phyloP scores from a whole-genome alignment of 2,797 vertebrate genomes.

The Melopsittacus undulatus region DNA sequence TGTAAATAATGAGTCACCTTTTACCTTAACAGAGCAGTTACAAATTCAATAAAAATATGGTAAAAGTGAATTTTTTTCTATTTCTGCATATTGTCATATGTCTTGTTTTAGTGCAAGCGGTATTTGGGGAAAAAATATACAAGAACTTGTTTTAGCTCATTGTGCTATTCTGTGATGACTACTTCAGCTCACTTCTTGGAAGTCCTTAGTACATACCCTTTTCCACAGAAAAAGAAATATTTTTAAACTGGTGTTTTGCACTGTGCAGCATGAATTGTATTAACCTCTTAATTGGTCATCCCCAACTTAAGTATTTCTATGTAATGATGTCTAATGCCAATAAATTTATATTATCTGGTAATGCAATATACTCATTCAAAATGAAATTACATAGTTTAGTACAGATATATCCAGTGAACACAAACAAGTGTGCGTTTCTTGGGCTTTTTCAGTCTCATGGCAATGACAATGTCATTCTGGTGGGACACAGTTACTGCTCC shows the following conservation, averaged over 20 bases:
- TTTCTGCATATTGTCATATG: background rate
- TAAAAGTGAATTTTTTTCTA: background rate
- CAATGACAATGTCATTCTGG: background rate
- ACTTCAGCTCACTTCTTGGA: constrained; percentile 2
- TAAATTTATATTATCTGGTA: constrained; percentile 4
- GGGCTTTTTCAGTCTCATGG: background rate
- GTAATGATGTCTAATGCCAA: constrained; percentile 1
- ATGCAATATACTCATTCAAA: background rate
- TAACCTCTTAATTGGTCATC: constrained; percentile 3
- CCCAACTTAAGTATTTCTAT: background rate
- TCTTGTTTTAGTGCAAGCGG: background rate
- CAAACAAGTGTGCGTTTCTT: background rate
- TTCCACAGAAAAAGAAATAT: background rate
- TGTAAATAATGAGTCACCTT: background rate
- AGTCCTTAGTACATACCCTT: background rate
- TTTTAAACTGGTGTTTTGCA: background rate
- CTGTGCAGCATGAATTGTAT: constrained; percentile 6
- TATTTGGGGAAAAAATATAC: background rate
- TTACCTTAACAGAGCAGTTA: background rate
- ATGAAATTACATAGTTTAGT: background rate
- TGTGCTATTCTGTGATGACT: background rate
- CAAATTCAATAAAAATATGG: background rate
- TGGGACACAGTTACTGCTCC: background rate
- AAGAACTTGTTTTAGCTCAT: background rate
- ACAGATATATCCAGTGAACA: background rate